A percentile compares a stretch with the other conserved stretches of the same genome.
Evolutionary conservation across 2,888 invertebrate species (phyloP).

Genomic region (Liposcelis brunnea): DNA sequence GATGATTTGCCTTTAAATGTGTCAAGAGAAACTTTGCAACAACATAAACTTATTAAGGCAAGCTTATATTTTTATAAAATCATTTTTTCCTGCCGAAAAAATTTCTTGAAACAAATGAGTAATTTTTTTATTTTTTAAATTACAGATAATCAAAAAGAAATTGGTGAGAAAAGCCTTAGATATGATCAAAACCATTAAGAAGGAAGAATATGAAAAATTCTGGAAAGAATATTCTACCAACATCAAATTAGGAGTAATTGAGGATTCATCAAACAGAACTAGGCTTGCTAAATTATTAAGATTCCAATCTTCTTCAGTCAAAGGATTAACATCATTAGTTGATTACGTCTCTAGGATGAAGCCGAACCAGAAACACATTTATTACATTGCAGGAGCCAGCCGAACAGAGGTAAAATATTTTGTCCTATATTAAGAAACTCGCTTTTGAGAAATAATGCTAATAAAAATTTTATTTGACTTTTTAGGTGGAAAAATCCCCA

Average conservation of each 20-base stretch:
- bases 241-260: slow-evolving; percentile 90
- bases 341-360: slow-evolving; percentile 94
- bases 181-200: slow-evolving; percentile 92
- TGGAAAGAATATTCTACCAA: slow-evolving; percentile 99
- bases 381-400: slow-evolving; percentile 85
- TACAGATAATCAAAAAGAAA: slow-evolving; percentile 88
- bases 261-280: slow-evolving; percentile 92
- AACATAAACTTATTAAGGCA: slow-evolving; percentile 88
- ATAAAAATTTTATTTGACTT: slow-evolving; percentile 5
- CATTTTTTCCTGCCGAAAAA: too few relatives aligned
- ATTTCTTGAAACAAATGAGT: background rate
- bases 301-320: slow-evolving; percentile 65
- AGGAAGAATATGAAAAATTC: slow-evolving; percentile 78
- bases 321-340: slow-evolving; percentile 49
- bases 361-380: slow-evolving; percentile 83
- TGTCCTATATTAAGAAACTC: too few relatives aligned
- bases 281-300: slow-evolving; percentile 86
- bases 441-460: background rate
- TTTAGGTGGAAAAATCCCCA: slow-evolving; percentile 63
- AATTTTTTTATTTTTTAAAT: background rate
- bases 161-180: slow-evolving; percentile 91
- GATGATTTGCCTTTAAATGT: slow-evolving; percentile 98
- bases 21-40: slow-evolving; percentile 93
- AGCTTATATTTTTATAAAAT: background rate
- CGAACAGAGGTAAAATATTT: slow-evolving; percentile 43